Evolutionary conservation across 2,888 invertebrate species (phyloP), one percentile per base, ranked within the genome.

Genomic region (Tipula confusa): DNA sequence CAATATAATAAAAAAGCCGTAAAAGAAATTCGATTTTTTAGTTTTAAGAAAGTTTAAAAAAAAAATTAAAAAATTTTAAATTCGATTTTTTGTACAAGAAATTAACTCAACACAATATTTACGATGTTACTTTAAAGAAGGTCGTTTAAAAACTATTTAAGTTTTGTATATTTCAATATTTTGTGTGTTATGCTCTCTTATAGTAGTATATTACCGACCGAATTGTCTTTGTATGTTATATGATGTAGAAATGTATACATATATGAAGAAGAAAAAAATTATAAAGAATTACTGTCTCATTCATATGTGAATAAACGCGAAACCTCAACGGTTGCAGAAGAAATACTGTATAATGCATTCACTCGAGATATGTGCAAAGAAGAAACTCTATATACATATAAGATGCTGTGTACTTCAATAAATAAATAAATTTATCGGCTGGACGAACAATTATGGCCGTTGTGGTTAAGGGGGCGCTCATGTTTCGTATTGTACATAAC

Each of bases 71-170:
- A 64, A n/a, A n/a, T n/a, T n/a, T n/a, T 24, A 9, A 64, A 64
- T 24, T 64, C 64, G 64, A 64, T n/a, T n/a, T n/a, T n/a, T n/a
- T n/a, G n/a, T n/a, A n/a, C n/a, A n/a, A 64, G 24, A 64, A 9
- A 1, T 64, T 15, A n/a, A n/a, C 64, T 24, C 9, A 31, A 31
- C n/a, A 24, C 24, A 13, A 64, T 64, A 64, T 64, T 64, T 64
- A 64, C 64, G 64, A 64, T 64, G 64, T 64, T 64, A 64, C 64
- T 64, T 64, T 24, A 64, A 64, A 64, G 64, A 64, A 64, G 64
- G 64, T 18, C 64, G 64, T 18, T 64, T 64, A 7, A 24, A 64
- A 64, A 64, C 64, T 64, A 24, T 24, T 24, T 24, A 2, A 18
- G 9, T 64, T 64, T 64, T 64, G n/a, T 64, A 64, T 64, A 64